Conservation (phyloP, 2,888 invertebrate genomes). For the Mythimna vitellina region DNA sequence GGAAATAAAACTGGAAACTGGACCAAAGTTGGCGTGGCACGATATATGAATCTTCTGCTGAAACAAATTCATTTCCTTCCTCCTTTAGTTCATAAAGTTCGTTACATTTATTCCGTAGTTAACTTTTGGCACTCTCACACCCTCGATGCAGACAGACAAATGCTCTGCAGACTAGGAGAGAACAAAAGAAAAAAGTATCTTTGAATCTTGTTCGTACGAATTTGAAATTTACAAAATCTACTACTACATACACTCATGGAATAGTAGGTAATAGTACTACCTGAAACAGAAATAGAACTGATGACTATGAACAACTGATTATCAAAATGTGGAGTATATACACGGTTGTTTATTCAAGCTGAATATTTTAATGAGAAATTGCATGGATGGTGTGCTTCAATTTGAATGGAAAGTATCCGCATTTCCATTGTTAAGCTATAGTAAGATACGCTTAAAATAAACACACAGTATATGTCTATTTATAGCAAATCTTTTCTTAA, state of each 20-base stretch:
- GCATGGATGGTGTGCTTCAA: slow-evolving; percentile 45
- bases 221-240: slow-evolving; percentile 20
- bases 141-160: slow-evolving; percentile 39
- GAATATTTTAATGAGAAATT: slow-evolving; percentile 69
- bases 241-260: background rate
- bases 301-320: slow-evolving; percentile 23
- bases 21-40: slow-evolving; percentile 2
- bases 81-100: slow-evolving; percentile 28
- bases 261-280: background rate
- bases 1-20: slow-evolving; percentile 17
- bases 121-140: slow-evolving; percentile 49
- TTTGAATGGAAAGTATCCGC: slow-evolving; percentile 50
- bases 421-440: slow-evolving; percentile 28
- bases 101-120: slow-evolving; percentile 52
- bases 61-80: slow-evolving; percentile 35
- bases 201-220: slow-evolving; percentile 13
- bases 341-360: slow-evolving; percentile 62
- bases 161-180: slow-evolving; percentile 39
- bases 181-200: slow-evolving; percentile 33
- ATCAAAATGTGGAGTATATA: slow-evolving; percentile 43
- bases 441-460: too few relatives aligned
- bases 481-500: background rate
- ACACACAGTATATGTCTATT: background rate
- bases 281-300: slow-evolving; percentile 18
- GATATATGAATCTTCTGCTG: slow-evolving; percentile 19